These are phyloP conservation scores for Urocitellus parryii DNA, from an alignment of 2,113 vertebrate species.

Conservation along the genomic window DNA sequence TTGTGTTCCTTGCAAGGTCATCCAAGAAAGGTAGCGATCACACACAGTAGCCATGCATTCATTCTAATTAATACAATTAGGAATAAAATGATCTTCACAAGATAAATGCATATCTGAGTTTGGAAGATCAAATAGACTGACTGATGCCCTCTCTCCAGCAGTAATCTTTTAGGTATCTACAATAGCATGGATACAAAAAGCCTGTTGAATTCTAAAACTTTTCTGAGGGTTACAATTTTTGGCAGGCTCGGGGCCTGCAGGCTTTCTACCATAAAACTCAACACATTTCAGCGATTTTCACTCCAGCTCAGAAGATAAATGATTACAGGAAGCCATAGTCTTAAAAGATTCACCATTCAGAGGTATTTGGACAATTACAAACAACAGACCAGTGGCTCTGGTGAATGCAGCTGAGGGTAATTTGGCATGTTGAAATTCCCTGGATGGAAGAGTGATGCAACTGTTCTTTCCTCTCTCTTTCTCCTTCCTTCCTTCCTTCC, in stretches of 20 bases:
- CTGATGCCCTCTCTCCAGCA: not conserved
- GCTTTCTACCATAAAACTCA: constrained; percentile 35
- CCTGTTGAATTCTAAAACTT: not conserved
- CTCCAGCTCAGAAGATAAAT: not conserved
- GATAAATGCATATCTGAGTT: not conserved
- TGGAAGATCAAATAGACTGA: not conserved
- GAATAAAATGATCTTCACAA: not conserved
- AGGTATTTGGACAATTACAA: constrained; percentile 42
- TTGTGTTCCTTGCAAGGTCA: constrained; percentile 14
- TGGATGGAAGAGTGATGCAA: not conserved
- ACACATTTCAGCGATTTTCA: constrained; percentile 33
- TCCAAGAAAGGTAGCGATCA: constrained; percentile 35
- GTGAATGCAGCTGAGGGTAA: not conserved
- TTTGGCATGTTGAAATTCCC: constrained; percentile 3
- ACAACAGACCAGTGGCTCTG: not conserved
- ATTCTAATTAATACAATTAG: constrained; percentile 59
- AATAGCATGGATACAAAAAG: not conserved
- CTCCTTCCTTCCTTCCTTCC: accelerated
- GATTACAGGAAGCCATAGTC: constrained; percentile 33
- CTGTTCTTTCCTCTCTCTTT: not conserved
- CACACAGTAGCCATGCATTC: constrained; percentile 13
- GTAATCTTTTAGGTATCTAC: not conserved
- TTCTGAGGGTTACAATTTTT: constrained; percentile 24
- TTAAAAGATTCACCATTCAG: not conserved
- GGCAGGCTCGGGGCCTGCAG: not conserved